Percentiles rank a stretch among this genome's conserved stretches.
These are phyloP conservation scores for Acropora yongei DNA, from an alignment of 64 coral and sea anemone genomes.

Conservation along the genomic window DNA sequence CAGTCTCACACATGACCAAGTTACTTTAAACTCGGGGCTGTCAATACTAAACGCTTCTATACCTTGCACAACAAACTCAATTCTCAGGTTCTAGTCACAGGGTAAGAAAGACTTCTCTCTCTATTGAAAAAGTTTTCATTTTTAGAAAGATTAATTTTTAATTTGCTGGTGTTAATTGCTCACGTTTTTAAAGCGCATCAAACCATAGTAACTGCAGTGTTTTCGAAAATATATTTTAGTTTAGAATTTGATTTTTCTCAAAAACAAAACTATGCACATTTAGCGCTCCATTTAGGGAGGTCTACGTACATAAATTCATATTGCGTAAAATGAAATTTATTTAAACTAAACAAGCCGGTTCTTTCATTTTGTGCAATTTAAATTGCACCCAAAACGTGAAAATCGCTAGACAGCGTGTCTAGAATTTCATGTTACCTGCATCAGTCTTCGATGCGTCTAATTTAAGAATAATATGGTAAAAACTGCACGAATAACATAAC, in stretches of 20 bases:
- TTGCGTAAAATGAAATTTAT: too few relatives aligned
- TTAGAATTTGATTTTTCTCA: too few relatives aligned
- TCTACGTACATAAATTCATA: too few relatives aligned
- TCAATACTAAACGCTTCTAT: background rate
- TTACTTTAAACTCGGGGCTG: background rate
- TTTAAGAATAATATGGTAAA: background rate
- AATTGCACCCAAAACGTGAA: background rate
- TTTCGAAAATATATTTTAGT: too few relatives aligned
- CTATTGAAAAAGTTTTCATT: background rate
- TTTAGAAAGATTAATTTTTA: constrained; percentile 17
- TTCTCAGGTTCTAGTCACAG: background rate
- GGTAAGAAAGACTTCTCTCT: background rate
- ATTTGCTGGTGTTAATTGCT: background rate
- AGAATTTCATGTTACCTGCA: background rate
- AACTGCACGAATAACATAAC: background rate
- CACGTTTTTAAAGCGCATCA: too few relatives aligned
- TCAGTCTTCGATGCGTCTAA: background rate
- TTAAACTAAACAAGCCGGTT: too few relatives aligned
- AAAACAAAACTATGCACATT: too few relatives aligned
- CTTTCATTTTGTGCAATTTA: background rate
- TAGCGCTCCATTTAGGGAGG: too few relatives aligned
- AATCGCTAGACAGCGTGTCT: background rate
- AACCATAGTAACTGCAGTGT: too few relatives aligned
- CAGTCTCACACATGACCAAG: background rate
- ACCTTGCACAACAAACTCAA: background rate